Percentiles rank a stretch among this genome's conserved stretches.
These are phyloP conservation scores for Mayetiola destructor DNA, from an alignment of 2,888 invertebrate species.

Conservation along the genomic window DNA sequence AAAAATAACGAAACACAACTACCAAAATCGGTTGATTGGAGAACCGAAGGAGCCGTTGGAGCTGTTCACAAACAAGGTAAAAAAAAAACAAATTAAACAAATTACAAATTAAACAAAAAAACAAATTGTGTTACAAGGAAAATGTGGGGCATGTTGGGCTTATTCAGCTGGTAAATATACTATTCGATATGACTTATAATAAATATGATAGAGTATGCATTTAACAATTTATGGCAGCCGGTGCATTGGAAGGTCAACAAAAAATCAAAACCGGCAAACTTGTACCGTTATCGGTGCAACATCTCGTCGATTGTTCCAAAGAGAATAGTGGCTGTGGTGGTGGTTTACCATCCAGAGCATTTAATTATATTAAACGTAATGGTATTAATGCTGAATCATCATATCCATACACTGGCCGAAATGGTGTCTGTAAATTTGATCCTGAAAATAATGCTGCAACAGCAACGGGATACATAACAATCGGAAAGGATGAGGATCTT, in stretches of 20 bases:
- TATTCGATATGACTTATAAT: too few species aligned
- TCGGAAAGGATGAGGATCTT: too few species aligned
- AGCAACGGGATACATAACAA: constrained; percentile 51
- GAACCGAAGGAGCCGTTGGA: constrained; percentile 69
- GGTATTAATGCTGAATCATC: constrained; percentile 79
- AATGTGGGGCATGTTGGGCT: constrained; percentile 84
- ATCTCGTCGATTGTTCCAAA: constrained; percentile 76
- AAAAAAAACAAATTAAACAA: too few species aligned
- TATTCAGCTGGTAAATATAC: too few species aligned
- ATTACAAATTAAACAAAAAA: too few species aligned
- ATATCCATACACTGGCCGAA: constrained; percentile 74
- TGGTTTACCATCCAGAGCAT: constrained; percentile 44
- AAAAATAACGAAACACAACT: too few species aligned
- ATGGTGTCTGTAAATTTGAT: constrained; percentile 54
- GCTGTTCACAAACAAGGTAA: constrained; percentile 76
- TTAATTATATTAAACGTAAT: constrained; percentile 69
- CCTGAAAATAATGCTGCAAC: constrained; percentile 55
- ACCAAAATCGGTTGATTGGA: constrained; percentile 72
- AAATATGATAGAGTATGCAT: too few species aligned
- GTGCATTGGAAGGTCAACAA: constrained; percentile 76
- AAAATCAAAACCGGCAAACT: constrained; percentile 63
- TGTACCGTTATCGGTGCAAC: constrained; percentile 83
- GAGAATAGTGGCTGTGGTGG: constrained; percentile 78
- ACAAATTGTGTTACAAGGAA: too few species aligned
- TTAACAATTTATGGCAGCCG: too few species aligned